Conservation (phyloP, 2,797 vertebrate species). For the Hylomyscus alleni region DNA sequence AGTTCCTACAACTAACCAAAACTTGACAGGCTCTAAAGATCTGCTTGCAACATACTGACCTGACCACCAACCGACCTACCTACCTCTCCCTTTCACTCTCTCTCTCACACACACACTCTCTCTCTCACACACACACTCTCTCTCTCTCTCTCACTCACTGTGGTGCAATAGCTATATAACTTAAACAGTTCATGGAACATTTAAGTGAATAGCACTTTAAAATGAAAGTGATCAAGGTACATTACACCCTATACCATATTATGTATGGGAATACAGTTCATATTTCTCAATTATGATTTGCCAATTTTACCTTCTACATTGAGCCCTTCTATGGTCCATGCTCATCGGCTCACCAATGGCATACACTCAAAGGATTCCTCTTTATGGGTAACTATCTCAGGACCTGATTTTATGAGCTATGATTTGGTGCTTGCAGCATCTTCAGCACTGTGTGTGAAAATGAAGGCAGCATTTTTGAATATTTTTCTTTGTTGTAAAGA, state of each 20-base stretch:
- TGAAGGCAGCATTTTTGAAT: constrained; percentile 98
- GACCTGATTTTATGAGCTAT: constrained; percentile 99
- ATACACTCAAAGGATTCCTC: constrained; percentile 99
- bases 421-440: constrained; percentile 97
- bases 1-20: constrained; percentile 84
- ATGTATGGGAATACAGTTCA: constrained; percentile 92
- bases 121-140: constrained; percentile 81
- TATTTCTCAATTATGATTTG: constrained; percentile 90
- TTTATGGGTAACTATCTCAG: constrained; percentile 99
- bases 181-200: constrained; percentile 90
- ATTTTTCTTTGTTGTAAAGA: constrained; percentile 90
- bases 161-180: constrained; percentile 87
- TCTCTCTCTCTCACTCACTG: not conserved
- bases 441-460: constrained; percentile 99
- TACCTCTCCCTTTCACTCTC: no score
- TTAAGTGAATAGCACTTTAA: constrained; percentile 90
- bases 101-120: not conserved
- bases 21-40: constrained; percentile 84
- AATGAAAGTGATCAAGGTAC: constrained; percentile 91
- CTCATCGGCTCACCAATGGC: constrained; percentile 97
- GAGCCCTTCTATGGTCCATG: constrained; percentile 99
- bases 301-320: constrained; percentile 99
- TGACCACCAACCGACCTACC: not conserved
- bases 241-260: constrained; percentile 90
- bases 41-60: constrained; percentile 83